These are phyloP conservation scores for Drosophila mettleri DNA, from an alignment of 2,888 invertebrate genomes.

Conservation along the genomic window DNA sequence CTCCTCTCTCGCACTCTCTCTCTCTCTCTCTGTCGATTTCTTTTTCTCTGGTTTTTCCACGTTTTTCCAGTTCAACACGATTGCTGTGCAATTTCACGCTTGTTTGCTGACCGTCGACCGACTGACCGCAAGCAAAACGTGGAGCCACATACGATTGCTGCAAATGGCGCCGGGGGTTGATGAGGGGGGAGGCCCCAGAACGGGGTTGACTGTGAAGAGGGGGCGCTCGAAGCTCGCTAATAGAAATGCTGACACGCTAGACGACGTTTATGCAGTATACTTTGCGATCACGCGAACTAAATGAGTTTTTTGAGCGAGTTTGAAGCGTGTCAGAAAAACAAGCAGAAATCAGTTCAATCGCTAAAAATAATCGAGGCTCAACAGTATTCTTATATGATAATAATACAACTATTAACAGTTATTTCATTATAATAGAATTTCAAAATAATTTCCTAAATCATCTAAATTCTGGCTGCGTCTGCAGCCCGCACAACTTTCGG, in stretches of 20 bases:
- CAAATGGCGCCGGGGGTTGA: too few relatives aligned
- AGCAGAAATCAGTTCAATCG: neutral
- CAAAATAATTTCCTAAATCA: neutral
- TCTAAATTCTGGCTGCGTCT: neutral
- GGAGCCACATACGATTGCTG: constrained; percentile 6
- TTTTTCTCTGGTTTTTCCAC: constrained; percentile 6
- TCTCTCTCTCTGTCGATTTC: neutral
- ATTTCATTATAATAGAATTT: neutral
- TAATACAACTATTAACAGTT: neutral
- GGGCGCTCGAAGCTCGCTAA: constrained; percentile 28
- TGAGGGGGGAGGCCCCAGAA: neutral
- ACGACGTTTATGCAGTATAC: constrained; percentile 34
- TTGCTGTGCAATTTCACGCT: constrained; percentile 77
- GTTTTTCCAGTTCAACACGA: constrained; percentile 43
- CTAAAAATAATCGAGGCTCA: too few relatives aligned
- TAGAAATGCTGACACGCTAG: constrained; percentile 45
- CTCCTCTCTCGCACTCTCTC: neutral
- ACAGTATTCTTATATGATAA: neutral
- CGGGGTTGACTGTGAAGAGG: too few relatives aligned
- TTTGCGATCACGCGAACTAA: constrained; percentile 22
- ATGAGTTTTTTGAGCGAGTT: neutral
- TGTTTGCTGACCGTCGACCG: constrained; percentile 70
- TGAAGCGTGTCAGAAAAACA: too few relatives aligned
- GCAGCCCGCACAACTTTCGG: constrained; percentile 13
- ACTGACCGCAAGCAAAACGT: constrained; percentile 68